phyloP scores from a whole-genome alignment of 2,113 vertebrate species.

The Speoplatyrhinus poulsoni region DNA sequence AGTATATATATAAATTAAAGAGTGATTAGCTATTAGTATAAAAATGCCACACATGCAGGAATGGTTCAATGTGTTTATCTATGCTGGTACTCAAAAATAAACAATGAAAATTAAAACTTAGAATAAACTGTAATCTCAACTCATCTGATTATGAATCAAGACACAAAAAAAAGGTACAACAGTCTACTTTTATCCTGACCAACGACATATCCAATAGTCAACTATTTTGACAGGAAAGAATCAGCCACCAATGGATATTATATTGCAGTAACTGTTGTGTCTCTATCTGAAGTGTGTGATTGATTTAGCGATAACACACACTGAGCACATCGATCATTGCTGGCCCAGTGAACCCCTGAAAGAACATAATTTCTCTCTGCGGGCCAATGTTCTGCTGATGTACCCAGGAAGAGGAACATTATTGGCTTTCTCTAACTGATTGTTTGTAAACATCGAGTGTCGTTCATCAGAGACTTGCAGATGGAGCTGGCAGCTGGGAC shows the following conservation, averaged over 20 bases:
- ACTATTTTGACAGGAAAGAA: too few species aligned
- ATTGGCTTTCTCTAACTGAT: conserved; percentile 34
- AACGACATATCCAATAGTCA: not conserved
- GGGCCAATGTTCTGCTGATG: conserved; percentile 22
- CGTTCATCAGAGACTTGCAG: conserved; percentile 28
- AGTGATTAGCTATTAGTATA: too few species aligned
- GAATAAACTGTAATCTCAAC: too few species aligned
- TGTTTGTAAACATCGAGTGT: conserved; percentile 41
- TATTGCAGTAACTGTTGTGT: not conserved
- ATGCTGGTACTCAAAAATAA: too few species aligned
- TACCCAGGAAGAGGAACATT: conserved; percentile 23
- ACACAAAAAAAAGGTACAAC: too few species aligned
- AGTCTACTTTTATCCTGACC: not conserved
- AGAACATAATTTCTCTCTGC: conserved; percentile 8
- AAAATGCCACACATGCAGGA: too few species aligned
- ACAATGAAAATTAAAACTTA: too few species aligned
- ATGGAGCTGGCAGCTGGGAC: conserved; percentile 30
- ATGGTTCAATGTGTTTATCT: too few species aligned
- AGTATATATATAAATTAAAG: too few species aligned
- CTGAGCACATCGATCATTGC: conserved; percentile 29
- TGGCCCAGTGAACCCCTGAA: conserved; percentile 25
- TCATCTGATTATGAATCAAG: too few species aligned
- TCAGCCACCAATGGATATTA: too few species aligned
- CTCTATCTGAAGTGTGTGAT: conserved; percentile 11
- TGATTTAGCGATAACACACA: conserved; percentile 33